These are phyloP conservation scores for Hippocampus guttulatus DNA, from an alignment of 2,113 vertebrate genomes.

Conservation along the genomic window DNA sequence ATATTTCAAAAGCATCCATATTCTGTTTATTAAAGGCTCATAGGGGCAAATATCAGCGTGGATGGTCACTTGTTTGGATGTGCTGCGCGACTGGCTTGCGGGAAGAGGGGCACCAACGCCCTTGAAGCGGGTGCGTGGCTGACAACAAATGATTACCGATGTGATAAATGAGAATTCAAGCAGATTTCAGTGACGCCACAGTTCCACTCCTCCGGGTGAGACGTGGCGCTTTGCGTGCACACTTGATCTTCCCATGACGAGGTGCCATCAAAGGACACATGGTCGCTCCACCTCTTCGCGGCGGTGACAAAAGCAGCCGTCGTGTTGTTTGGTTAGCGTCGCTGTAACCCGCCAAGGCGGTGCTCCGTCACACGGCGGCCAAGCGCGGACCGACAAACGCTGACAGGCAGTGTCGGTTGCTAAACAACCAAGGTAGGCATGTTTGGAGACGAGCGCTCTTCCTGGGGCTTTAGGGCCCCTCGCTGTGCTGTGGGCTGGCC, in stretches of 20 bases:
- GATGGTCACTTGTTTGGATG: too few species aligned
- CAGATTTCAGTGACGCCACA: not conserved
- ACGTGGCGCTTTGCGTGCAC: not conserved
- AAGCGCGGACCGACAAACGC: slow-evolving; percentile 45
- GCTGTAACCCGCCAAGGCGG: slow-evolving; percentile 36
- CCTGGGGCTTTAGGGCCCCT: slow-evolving; percentile 65
- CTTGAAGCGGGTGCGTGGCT: not conserved
- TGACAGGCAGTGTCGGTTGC: slow-evolving; percentile 56
- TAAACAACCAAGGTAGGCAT: slow-evolving; percentile 72
- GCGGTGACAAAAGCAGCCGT: slow-evolving; percentile 50
- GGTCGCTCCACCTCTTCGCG: slow-evolving; percentile 47
- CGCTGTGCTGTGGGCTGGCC: slow-evolving; percentile 59
- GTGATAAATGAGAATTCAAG: not conserved
- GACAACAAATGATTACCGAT: not conserved
- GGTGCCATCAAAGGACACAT: slow-evolving; percentile 36
- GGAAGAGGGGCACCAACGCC: not conserved
- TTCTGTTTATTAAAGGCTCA: not conserved
- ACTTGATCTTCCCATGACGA: slow-evolving; percentile 35
- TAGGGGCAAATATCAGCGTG: too few species aligned
- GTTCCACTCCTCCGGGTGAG: not conserved
- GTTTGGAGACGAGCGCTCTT: slow-evolving; percentile 46
- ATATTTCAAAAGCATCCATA: not conserved
- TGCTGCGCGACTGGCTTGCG: not conserved
- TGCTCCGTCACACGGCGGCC: slow-evolving; percentile 43
- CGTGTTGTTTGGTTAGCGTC: slow-evolving; percentile 64